phyloP scores from a whole-genome alignment of 2,797 vertebrate species.

The Spatula versicolor region DNA sequence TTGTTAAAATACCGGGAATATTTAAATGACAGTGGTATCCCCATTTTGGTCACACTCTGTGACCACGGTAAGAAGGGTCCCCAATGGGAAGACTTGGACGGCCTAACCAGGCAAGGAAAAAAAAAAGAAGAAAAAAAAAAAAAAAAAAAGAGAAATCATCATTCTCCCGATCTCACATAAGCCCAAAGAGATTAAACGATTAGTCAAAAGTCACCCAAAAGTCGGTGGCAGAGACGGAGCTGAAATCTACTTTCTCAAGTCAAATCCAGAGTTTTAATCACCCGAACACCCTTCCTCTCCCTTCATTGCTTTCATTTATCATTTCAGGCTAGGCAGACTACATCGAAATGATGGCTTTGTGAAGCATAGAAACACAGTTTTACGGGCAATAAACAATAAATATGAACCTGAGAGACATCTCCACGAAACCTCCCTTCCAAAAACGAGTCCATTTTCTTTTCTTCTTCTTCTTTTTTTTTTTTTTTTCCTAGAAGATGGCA shows the following conservation, averaged over 20 bases:
- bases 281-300: slow-evolving; percentile 54
- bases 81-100: neutral
- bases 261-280: slow-evolving; percentile 51
- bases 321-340: slow-evolving; percentile 61
- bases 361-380: slow-evolving; percentile 71
- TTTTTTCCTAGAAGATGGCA: neutral
- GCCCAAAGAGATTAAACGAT: neutral
- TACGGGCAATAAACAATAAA: slow-evolving; percentile 72
- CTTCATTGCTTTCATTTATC: slow-evolving; percentile 65
- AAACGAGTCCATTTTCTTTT: neutral
- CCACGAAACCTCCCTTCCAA: neutral
- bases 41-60: neutral
- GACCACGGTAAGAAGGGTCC: neutral
- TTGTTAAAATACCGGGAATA: neutral
- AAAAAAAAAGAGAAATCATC: neutral
- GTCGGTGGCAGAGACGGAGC: neutral
- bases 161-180: neutral
- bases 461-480: no score
- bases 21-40: neutral
- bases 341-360: slow-evolving; percentile 65
- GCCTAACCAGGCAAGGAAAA: neutral
- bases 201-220: slow-evolving; percentile 29
- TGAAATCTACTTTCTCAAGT: slow-evolving; percentile 39
- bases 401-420: slow-evolving; percentile 55
- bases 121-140: neutral